A percentile compares a stretch with the other conserved stretches of the same genome.
phyloP scores from a whole-genome alignment of 2,797 vertebrate species.

The Chrosomus eos region DNA sequence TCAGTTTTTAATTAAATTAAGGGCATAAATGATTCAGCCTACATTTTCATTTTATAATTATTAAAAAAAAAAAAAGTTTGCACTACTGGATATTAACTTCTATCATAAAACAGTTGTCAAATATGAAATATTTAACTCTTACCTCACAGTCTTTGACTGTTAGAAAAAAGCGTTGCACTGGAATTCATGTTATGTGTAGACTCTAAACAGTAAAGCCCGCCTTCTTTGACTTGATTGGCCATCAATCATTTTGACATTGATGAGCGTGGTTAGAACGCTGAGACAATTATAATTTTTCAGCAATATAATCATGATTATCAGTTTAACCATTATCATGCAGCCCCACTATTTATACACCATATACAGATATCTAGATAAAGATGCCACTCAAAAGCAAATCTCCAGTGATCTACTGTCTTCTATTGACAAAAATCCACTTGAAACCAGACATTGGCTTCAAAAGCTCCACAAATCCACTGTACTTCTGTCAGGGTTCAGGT shows the following conservation, averaged over 20 bases:
- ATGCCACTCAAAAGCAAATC: not conserved
- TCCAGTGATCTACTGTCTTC: conserved; percentile 6
- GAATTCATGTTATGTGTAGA: not conserved
- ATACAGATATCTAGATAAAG: not conserved
- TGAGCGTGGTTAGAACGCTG: not conserved
- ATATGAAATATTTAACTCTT: not conserved
- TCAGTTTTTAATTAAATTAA: not conserved
- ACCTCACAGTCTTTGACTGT: not conserved
- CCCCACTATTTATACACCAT: not conserved
- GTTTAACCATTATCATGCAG: not conserved
- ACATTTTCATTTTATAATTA: too few relatives aligned
- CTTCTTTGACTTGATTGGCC: not conserved
- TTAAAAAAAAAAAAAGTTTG: not conserved
- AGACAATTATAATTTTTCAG: not conserved
- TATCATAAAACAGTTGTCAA: not conserved
- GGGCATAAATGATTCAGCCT: too few relatives aligned
- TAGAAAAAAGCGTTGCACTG: not conserved
- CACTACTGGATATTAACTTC: not conserved
- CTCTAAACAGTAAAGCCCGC: not conserved
- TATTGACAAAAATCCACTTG: conserved; percentile 14
- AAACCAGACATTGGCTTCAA: conserved; percentile 6
- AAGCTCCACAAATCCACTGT: conserved; percentile 33
- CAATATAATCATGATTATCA: not conserved
- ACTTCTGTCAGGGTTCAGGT: conserved; percentile 26
- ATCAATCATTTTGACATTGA: not conserved